A percentile compares a stretch with the other conserved stretches of the same genome.
Evolutionary conservation across 2,888 invertebrate genomes (phyloP).

Genomic region (Portevinia maculata): DNA sequence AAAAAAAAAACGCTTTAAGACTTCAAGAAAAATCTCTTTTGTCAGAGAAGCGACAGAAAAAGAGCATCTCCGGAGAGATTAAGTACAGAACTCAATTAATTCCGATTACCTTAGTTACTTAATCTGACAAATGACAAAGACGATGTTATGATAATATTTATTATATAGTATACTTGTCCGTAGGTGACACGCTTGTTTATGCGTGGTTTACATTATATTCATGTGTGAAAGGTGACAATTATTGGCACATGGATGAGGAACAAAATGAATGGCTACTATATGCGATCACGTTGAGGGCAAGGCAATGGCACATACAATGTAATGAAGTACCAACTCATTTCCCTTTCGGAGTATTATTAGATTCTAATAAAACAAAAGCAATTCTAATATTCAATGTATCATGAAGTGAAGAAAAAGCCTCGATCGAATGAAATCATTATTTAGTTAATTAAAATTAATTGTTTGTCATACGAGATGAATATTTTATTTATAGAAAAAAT

Average conservation of each 20-base stretch:
- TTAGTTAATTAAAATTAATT: slow-evolving; percentile 21
- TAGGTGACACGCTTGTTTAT: slow-evolving; percentile 8
- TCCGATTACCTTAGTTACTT: slow-evolving; percentile 54
- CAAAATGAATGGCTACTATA: slow-evolving; percentile 12
- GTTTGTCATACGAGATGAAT: neutral
- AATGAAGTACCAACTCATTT: slow-evolving; percentile 6
- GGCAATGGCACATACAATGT: neutral
- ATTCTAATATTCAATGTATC: slow-evolving; percentile 38
- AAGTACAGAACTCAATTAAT: slow-evolving; percentile 65
- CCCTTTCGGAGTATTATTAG: slow-evolving; percentile 3
- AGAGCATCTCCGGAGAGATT: slow-evolving; percentile 39
- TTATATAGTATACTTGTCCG: neutral
- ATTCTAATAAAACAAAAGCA: slow-evolving; percentile 38
- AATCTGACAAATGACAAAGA: slow-evolving; percentile 42
- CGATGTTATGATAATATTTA: neutral
- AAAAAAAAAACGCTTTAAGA: slow-evolving; percentile 8
- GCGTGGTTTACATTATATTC: neutral
- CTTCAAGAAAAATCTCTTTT: neutral
- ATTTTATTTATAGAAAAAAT: neutral
- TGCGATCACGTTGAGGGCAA: neutral
- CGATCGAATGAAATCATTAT: slow-evolving; percentile 23
- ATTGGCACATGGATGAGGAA: slow-evolving; percentile 50
- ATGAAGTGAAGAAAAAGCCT: neutral
- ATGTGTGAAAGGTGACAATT: slow-evolving; percentile 20
- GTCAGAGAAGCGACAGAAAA: slow-evolving; percentile 6